Conservation (phyloP, 2,797 vertebrate species). For the Salmo trutta region DNA sequence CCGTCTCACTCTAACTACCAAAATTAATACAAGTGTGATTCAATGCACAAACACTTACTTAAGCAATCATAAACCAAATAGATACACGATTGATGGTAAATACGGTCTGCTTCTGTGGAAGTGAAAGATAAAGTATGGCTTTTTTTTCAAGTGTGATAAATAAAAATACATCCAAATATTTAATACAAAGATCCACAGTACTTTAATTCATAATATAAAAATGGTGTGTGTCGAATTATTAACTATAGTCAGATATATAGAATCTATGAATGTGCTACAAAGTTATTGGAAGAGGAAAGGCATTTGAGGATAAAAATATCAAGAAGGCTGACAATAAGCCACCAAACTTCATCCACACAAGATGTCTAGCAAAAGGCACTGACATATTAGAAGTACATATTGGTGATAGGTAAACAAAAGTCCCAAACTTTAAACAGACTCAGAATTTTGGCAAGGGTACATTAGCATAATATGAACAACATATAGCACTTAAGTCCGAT, state of each 20-base stretch:
- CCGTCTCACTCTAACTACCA: background rate
- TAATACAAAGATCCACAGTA: slow-evolving; percentile 44
- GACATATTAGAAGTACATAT: background rate
- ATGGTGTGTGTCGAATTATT: background rate
- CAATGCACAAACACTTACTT: background rate
- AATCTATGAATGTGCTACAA: slow-evolving; percentile 28
- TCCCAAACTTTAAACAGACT: background rate
- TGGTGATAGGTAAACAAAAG: background rate
- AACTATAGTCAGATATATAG: background rate
- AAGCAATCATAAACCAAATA: background rate
- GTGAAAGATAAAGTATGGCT: background rate
- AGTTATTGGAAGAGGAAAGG: background rate
- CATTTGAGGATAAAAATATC: background rate
- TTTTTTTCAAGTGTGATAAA: background rate
- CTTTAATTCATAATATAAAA: slow-evolving; percentile 26
- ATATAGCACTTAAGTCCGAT: too few relatives aligned
- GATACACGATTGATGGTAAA: background rate
- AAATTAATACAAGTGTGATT: background rate
- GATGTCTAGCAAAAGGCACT: background rate
- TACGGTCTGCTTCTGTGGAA: background rate
- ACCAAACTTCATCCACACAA: background rate
- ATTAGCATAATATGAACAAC: too few relatives aligned
- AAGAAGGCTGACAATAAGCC: too few relatives aligned
- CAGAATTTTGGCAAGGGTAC: too few relatives aligned
- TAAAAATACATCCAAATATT: slow-evolving; percentile 28